These are phyloP conservation scores for Cheirogaleus major DNA, from an alignment of 2,797 vertebrate species.

Conservation along the genomic window DNA sequence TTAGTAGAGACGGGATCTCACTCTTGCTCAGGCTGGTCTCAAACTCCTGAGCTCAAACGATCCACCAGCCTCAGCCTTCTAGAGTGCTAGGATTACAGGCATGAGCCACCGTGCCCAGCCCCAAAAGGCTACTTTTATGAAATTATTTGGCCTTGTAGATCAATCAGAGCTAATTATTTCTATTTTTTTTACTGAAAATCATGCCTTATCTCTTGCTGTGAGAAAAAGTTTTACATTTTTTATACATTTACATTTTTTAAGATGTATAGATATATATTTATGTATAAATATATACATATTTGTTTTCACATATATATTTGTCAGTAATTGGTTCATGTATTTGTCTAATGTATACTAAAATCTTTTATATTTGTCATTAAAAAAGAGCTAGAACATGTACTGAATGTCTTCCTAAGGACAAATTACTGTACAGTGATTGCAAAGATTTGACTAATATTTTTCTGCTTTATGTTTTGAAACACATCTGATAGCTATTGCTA, in stretches of 20 bases:
- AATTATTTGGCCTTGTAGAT: background rate
- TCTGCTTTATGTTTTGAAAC: background rate
- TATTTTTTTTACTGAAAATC: slow-evolving; percentile 36
- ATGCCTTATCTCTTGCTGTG: background rate
- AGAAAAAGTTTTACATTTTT: slow-evolving; percentile 10
- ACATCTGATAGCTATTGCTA: background rate
- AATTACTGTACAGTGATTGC: background rate
- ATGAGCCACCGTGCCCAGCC: too few relatives aligned
- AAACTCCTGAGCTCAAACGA: too few relatives aligned
- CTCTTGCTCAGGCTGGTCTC: too few relatives aligned
- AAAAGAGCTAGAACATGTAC: background rate
- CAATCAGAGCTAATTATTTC: slow-evolving; percentile 6
- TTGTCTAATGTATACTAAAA: background rate
- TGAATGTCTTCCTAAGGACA: background rate
- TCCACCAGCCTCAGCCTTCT: too few relatives aligned
- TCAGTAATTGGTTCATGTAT: background rate
- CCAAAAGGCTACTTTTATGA: background rate
- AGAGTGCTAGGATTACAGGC: too few relatives aligned
- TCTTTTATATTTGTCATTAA: background rate
- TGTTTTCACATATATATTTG: background rate
- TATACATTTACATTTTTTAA: background rate
- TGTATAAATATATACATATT: background rate
- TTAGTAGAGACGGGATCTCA: accelerated
- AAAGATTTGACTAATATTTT: background rate
- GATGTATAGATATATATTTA: background rate